Percentiles rank a stretch among this genome's conserved stretches.
phyloP scores from a whole-genome alignment of 2,797 vertebrate genomes.

The Sciurus carolinensis region DNA sequence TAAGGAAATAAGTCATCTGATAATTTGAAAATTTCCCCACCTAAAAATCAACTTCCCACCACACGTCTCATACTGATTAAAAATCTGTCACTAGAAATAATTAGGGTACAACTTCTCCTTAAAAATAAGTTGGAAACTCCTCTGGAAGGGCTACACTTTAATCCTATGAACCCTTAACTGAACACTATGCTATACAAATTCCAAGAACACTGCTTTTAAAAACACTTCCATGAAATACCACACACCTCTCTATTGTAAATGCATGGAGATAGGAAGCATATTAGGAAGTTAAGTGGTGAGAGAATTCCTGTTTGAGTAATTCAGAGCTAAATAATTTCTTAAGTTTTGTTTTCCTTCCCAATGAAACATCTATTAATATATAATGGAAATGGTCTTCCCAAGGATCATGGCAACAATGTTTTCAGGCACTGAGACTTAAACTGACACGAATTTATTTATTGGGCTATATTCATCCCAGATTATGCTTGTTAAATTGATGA shows the following conservation, averaged over 20 bases:
- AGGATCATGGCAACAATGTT: neutral
- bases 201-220: constrained; percentile 16
- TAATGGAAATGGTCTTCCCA: neutral
- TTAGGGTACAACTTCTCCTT: neutral
- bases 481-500: constrained; percentile 28
- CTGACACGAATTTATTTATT: neutral
- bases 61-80: neutral
- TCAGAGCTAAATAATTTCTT: neutral
- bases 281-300: neutral
- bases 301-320: constrained; percentile 37
- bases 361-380: constrained; percentile 24
- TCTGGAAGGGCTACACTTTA: neutral
- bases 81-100: neutral
- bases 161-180: neutral
- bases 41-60: constrained; percentile 38
- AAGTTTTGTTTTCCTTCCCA: neutral
- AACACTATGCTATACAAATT: neutral
- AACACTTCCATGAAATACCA: neutral
- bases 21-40: neutral
- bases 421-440: constrained; percentile 37
- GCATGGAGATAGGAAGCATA: neutral
- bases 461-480: neutral
- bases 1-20: neutral
- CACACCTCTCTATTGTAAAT: neutral
- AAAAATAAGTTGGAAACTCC: neutral